phyloP scores from a whole-genome alignment of 2,888 invertebrate genomes.

The Melangyna quadrimaculata region DNA sequence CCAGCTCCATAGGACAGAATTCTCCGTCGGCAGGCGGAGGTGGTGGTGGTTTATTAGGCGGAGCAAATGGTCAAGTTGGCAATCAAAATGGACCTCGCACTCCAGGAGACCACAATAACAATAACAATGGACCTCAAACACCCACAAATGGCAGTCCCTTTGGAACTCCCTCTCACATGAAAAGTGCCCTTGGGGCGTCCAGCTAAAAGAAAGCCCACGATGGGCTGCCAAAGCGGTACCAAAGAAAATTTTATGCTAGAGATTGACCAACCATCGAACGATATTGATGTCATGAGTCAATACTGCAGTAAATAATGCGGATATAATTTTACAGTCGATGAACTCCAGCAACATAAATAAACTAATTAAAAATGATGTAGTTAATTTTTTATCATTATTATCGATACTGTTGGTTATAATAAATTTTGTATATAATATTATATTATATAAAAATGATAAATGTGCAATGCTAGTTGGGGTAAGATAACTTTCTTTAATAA shows the following conservation, averaged over 20 bases:
- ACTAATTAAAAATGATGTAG: conserved; percentile 32
- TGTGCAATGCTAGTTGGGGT: conserved; percentile 70
- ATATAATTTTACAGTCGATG: conserved; percentile 10
- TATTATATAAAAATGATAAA: conserved; percentile 42
- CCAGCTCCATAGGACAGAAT: conserved; percentile 79
- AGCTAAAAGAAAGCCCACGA: conserved; percentile 81
- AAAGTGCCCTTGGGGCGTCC: conserved; percentile 80
- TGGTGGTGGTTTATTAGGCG: conserved; percentile 73
- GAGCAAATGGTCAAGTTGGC: conserved; percentile 73
- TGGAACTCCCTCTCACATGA: conserved; percentile 80
- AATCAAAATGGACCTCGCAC: conserved; percentile 78
- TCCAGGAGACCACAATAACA: conserved; percentile 79
- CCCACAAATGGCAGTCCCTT: conserved; percentile 78
- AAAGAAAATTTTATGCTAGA: conserved; percentile 79
- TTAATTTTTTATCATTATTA: conserved; percentile 47
- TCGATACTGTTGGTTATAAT: conserved; percentile 44
- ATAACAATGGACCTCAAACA: conserved; percentile 79
- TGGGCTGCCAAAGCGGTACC: conserved; percentile 79
- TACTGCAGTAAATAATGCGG: conserved; percentile 25
- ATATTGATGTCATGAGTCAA: conserved; percentile 19
- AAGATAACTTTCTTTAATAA: conserved; percentile 53
- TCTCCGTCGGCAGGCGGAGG: conserved; percentile 78
- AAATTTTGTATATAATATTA: conserved; percentile 61
- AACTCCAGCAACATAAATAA: conserved; percentile 28
- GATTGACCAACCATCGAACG: conserved; percentile 54